A percentile compares a stretch with the other conserved stretches of the same genome.
phyloP scores from a whole-genome alignment of 2,888 invertebrate genomes.

The Lamproptera curius region DNA sequence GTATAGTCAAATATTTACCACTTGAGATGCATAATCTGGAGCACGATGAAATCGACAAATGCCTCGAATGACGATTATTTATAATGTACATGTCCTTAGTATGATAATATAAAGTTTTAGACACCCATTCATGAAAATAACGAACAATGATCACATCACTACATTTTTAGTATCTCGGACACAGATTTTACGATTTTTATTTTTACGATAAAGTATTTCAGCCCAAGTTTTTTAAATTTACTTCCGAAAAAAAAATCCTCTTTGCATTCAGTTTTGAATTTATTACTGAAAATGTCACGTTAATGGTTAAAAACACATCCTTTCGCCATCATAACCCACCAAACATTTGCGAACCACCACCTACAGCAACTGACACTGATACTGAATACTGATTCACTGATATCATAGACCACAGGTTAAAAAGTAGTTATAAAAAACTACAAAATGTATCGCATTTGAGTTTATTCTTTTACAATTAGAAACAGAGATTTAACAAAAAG shows the following conservation, averaged over 20 bases:
- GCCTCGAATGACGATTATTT: slow-evolving; percentile 62
- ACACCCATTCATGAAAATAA: slow-evolving; percentile 54
- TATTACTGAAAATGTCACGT: slow-evolving; percentile 16
- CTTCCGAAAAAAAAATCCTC: slow-evolving; percentile 11
- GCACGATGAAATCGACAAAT: slow-evolving; percentile 62
- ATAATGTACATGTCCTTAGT: slow-evolving; percentile 74
- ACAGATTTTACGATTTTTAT: slow-evolving; percentile 28
- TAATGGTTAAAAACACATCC: slow-evolving; percentile 17
- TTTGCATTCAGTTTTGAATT: slow-evolving; percentile 10
- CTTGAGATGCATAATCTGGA: slow-evolving; percentile 61
- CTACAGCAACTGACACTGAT: slow-evolving; percentile 21
- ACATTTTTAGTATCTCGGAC: slow-evolving; percentile 40
- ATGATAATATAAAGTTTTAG: slow-evolving; percentile 52
- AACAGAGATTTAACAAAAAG: no score
- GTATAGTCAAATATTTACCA: slow-evolving; percentile 48
- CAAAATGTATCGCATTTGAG: background rate
- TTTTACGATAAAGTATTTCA: slow-evolving; percentile 8
- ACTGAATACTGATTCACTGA: slow-evolving; percentile 20
- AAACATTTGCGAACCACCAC: slow-evolving; percentile 20
- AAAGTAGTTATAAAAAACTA: no score
- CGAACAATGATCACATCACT: slow-evolving; percentile 25
- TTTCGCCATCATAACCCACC: slow-evolving; percentile 13
- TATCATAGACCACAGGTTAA: slow-evolving; percentile 19
- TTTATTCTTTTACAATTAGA: no score
- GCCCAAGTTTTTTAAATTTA: slow-evolving; percentile 8